Evolutionary conservation across 64 coral and sea anemone genomes (phyloP), one percentile per base, ranked within the genome.

Genomic region (Stylophora pistillata): DNA sequence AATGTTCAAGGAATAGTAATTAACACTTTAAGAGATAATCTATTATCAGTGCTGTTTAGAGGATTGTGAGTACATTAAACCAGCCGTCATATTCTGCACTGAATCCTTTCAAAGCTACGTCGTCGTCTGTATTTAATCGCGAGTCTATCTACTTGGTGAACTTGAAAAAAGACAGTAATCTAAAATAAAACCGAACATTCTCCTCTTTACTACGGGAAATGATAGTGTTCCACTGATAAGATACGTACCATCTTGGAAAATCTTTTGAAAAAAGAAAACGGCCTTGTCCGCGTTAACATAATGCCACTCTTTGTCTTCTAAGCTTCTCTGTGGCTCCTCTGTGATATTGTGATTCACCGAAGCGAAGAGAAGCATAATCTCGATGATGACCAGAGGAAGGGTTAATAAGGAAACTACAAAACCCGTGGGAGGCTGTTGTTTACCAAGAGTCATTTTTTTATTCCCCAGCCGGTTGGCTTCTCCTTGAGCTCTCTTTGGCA

Each of bases 11-110:
- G 30, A 96, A 96, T 11, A 93, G 30, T 34, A 96, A 56, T 13
- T 55, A 76, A 55, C 91, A 96, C 10, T 93, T 13, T 1, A 96
- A 47, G n/a, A 87, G 81, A 33, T 96, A 96, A 62, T 96, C 94
- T 53, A 96, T 93, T 37, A 93, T 70, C 56, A 96, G 47, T 37
- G 91, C 87, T 21, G 81, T 96, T 58, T 96, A 96, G 3, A 77
- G 2, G 2, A 84, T 79, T 56, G 73, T 72, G 6, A 93, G 21
- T 33, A 89, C 73, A 15, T 64, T 34, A 32, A 93, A 93, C 28
- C 34, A 82, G 29, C 81, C 81, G 69, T 71, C 56, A 7, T 76
- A 21, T 59, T 41, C 23, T 16, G 34, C 58, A 25, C 17, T 17
- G 5, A 64, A 27, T 87, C 55, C 55, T 29, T 52, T 86, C 3